A percentile compares a stretch with the other conserved stretches of the same genome.
Evolutionary conservation across 1,140 invertebrate genomes (phyloP).

Genomic region (Zaprionus taronus): DNA sequence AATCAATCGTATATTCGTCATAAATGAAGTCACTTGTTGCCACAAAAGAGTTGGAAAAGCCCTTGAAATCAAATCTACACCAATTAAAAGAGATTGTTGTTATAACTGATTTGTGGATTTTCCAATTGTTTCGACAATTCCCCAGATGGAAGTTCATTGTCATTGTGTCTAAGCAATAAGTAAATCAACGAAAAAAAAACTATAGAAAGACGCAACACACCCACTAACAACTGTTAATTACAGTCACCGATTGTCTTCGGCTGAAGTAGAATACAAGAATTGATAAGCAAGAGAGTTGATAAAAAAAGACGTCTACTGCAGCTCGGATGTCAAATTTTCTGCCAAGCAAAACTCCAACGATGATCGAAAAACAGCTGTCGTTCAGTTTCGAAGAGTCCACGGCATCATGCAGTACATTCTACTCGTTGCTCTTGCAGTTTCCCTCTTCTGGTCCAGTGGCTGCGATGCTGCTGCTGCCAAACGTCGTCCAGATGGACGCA

Average conservation of each 20-base stretch:
- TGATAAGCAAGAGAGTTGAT: slow-evolving; percentile 40
- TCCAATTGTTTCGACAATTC: background rate
- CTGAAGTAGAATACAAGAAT: slow-evolving; percentile 39
- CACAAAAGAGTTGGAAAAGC: background rate
- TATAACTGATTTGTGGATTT: slow-evolving; percentile 7
- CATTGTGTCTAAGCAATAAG: slow-evolving; percentile 14
- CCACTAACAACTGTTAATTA: slow-evolving; percentile 47
- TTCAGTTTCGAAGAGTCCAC: slow-evolving; percentile 36
- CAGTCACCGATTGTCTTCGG: slow-evolving; percentile 21
- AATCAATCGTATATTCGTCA: background rate
- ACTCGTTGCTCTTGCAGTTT: slow-evolving; percentile 7
- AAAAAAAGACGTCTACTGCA: background rate
- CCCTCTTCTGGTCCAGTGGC: slow-evolving; percentile 10
- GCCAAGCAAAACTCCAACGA: slow-evolving; percentile 25
- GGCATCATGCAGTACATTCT: slow-evolving; percentile 25
- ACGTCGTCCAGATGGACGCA: slow-evolving; percentile 66
- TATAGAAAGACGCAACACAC: slow-evolving; percentile 8
- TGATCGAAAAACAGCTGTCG: slow-evolving; percentile 17
- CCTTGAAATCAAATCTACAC: background rate
- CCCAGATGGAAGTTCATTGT: slow-evolving; percentile 38
- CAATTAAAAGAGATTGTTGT: background rate
- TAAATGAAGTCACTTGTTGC: background rate
- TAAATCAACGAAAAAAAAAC: slow-evolving; percentile 6
- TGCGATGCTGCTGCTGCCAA: slow-evolving; percentile 11
- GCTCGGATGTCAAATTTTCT: slow-evolving; percentile 15